Base-by-base conservation (phyloP, 2,888 invertebrate species). In the Prosopocoilus inquinatus region DNA sequence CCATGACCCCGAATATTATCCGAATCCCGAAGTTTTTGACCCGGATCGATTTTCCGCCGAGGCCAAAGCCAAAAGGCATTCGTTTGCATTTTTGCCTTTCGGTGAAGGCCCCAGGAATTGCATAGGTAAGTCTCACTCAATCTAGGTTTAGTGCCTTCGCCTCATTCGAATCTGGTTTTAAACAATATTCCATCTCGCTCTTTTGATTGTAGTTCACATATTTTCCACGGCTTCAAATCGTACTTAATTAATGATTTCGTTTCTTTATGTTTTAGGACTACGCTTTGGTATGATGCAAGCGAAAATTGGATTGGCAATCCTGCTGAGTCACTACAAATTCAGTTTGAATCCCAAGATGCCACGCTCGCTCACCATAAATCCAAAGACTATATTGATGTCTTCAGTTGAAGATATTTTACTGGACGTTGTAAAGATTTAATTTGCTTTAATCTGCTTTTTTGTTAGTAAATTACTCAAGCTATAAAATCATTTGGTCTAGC, bases 51-150 rank as follows among this genome's bases (percentile, higher is more conserved):
- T 55, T 15, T 34, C 41, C 8, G 50, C 50, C 32, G 50, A 46
- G 41, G 51, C 50, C 9, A 55, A 55, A 20, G 39, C 34, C 0
- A 50, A 46, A 43, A 38, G 46, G 9, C 55, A 46, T 11, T 35
- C 15, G 8, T 47, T 28, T 13, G 51, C 47, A 4, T 55, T 16
- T 34, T 13, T 55, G 16, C 55, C 55, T 2, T 55, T 55, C 34
- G 55, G 55, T 2, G 55, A 55, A 41, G 55, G 55, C 2, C 55
- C 55, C 8, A 50, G 55, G 13, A 50, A 50, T 9, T 55, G 55
- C 39, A 50, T 55, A 9, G 55, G 55, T 55, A 38, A 28, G 13
- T 34, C 12, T n/a, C n/a, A n/a, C n/a, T n/a, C n/a, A n/a, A n/a
- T n/a, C n/a, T n/a, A n/a, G n/a, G n/a, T n/a, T n/a, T n/a, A n/a